phyloP scores from a whole-genome alignment of 2,888 invertebrate species.

The Zelleria hepariella region DNA sequence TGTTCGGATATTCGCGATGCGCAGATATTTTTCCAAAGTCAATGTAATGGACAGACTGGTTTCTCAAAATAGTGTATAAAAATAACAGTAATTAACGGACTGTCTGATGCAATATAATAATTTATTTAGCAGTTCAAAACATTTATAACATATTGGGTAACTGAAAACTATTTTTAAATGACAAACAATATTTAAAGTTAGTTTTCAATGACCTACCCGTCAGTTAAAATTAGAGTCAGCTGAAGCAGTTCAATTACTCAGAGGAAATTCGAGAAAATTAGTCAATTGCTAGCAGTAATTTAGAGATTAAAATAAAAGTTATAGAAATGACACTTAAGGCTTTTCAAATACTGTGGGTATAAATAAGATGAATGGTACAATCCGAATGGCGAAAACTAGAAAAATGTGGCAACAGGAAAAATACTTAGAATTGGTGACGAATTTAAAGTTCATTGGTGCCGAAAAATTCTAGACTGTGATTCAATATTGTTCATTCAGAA shows the following conservation, averaged over 20 bases:
- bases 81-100: slow-evolving; percentile 23
- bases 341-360: slow-evolving; percentile 23
- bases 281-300: slow-evolving; percentile 70
- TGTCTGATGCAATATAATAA: slow-evolving; percentile 1
- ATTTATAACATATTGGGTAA: slow-evolving; percentile 20
- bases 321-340: slow-evolving; percentile 51
- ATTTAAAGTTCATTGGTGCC: slow-evolving; percentile 70
- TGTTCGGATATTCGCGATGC: slow-evolving; percentile 47
- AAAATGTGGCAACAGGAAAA: background rate
- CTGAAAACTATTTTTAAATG: background rate
- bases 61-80: slow-evolving; percentile 30
- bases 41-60: slow-evolving; percentile 40
- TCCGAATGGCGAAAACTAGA: slow-evolving; percentile 19
- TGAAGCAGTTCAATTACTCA: slow-evolving; percentile 60
- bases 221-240: slow-evolving; percentile 17
- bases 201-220: background rate
- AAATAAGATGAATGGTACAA: slow-evolving; percentile 39
- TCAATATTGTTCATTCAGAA: slow-evolving; percentile 69
- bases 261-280: slow-evolving; percentile 44
- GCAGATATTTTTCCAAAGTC: slow-evolving; percentile 66
- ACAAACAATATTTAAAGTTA: background rate
- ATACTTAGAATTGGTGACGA: slow-evolving; percentile 43
- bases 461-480: slow-evolving; percentile 71
- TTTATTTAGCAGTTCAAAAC: slow-evolving; percentile 43
- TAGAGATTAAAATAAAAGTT: slow-evolving; percentile 42